Evolutionary conservation across 2,888 invertebrate genomes (phyloP).

Genomic region (Lepidocyrtinus sp.): DNA sequence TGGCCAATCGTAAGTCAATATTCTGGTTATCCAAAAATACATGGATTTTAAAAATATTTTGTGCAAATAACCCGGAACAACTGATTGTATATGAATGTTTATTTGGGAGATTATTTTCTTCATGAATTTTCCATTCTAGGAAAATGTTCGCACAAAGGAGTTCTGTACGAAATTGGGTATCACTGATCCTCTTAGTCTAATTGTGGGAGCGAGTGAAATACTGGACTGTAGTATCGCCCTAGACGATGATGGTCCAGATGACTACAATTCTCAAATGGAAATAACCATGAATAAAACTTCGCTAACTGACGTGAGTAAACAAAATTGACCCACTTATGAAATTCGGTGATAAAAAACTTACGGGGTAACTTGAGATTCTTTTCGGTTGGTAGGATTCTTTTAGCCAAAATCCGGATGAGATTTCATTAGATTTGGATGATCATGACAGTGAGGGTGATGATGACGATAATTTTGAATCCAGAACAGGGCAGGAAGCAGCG

Average conservation of each 20-base stretch:
- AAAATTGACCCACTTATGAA: too few species aligned
- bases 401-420: constrained; percentile 71
- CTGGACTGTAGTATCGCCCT: not conserved
- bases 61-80: not conserved
- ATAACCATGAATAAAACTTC: constrained; percentile 62
- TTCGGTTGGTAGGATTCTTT: constrained; percentile 52
- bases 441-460: constrained; percentile 55
- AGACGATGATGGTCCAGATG: constrained; percentile 5
- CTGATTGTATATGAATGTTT: not conserved
- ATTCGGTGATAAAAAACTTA: too few species aligned
- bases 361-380: constrained; percentile 7
- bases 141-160: constrained; percentile 75
- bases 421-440: constrained; percentile 70
- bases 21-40: too few species aligned
- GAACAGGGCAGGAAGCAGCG: too few species aligned
- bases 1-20: constrained; percentile 42
- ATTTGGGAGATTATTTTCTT: not conserved
- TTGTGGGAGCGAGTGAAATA: constrained; percentile 31
- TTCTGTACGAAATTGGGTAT: constrained; percentile 77
- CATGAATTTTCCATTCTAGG: constrained; percentile 53
- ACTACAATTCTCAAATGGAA: constrained; percentile 52
- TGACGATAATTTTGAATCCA: too few species aligned
- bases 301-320: constrained; percentile 26
- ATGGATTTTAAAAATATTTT: too few species aligned
- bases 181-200: constrained; percentile 85